Conservation (phyloP, 2,113 vertebrate genomes). For the Dipodomys spectabilis region DNA sequence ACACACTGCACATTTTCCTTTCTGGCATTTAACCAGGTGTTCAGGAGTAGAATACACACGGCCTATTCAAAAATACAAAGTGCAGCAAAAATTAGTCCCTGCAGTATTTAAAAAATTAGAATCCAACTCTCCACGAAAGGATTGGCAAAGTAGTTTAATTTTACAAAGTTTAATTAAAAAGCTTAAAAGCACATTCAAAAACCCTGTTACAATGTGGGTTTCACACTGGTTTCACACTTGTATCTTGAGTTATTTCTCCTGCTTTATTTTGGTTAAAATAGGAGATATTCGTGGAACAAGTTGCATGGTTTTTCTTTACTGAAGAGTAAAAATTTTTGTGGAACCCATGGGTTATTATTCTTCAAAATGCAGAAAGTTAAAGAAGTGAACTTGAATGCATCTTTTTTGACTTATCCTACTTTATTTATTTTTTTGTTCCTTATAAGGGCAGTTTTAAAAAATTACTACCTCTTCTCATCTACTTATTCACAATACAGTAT, state of each 20-base stretch:
- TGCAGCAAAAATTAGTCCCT: neutral
- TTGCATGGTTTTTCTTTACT: slow-evolving; percentile 24
- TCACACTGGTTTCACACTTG: neutral
- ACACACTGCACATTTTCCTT: slow-evolving; percentile 80
- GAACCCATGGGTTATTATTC: neutral
- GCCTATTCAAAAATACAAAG: neutral
- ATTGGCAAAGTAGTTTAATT: neutral
- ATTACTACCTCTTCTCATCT: neutral
- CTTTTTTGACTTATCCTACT: neutral
- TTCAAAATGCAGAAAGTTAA: neutral
- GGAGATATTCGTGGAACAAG: neutral
- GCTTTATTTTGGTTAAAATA: slow-evolving; percentile 14
- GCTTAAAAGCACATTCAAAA: neutral
- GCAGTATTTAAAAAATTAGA: neutral
- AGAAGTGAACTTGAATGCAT: neutral
- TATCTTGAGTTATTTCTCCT: neutral
- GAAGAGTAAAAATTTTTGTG: slow-evolving; percentile 24
- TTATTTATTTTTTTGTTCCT: slow-evolving; percentile 35
- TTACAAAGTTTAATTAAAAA: neutral
- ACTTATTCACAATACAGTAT: neutral
- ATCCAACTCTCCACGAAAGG: neutral
- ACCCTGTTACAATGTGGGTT: neutral
- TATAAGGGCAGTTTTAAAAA: neutral
- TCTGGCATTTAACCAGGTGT: slow-evolving; percentile 78
- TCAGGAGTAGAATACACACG: slow-evolving; percentile 39